Evolutionary conservation across 2,797 vertebrate genomes (phyloP).

Genomic region (Salarias fasciatus): DNA sequence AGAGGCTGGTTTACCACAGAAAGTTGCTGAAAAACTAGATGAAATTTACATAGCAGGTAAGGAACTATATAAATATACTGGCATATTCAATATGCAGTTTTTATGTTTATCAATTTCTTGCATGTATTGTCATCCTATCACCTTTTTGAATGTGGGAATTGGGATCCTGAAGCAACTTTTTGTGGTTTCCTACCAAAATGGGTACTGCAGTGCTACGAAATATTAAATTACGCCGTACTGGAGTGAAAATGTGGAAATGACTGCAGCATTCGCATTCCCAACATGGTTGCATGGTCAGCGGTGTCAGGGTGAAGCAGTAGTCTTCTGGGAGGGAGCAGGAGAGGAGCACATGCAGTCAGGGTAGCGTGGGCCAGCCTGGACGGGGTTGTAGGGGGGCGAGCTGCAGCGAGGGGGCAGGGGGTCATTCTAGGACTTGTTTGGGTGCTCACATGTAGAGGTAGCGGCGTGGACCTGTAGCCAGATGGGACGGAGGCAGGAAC

Average conservation of each 20-base stretch:
- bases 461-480: slow-evolving; percentile 66
- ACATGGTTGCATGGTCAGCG: slow-evolving; percentile 70
- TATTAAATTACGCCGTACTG: slow-evolving; percentile 61
- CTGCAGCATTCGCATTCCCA: slow-evolving; percentile 69
- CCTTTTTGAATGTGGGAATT: slow-evolving; percentile 87
- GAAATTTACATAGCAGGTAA: slow-evolving; percentile 99
- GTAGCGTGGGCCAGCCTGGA: too few relatives aligned
- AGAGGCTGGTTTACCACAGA: slow-evolving; percentile 99
- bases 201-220: slow-evolving; percentile 90
- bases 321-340: slow-evolving; percentile 48
- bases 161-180: slow-evolving; percentile 96
- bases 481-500: slow-evolving; percentile 76
- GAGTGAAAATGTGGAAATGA: slow-evolving; percentile 65
- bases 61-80: slow-evolving; percentile 89
- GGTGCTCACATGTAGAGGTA: slow-evolving; percentile 46
- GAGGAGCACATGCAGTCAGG: slow-evolving; percentile 6
- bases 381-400: background rate
- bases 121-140: slow-evolving; percentile 84
- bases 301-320: slow-evolving; percentile 59
- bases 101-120: slow-evolving; percentile 77
- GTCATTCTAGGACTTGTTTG: slow-evolving; percentile 56
- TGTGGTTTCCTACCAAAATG: slow-evolving; percentile 97
- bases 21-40: slow-evolving; percentile 99
- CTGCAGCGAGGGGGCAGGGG: slow-evolving; percentile 16
- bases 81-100: slow-evolving; percentile 82